Conservation (phyloP, 2,888 invertebrate species). For the Athripsodes cinereus region DNA sequence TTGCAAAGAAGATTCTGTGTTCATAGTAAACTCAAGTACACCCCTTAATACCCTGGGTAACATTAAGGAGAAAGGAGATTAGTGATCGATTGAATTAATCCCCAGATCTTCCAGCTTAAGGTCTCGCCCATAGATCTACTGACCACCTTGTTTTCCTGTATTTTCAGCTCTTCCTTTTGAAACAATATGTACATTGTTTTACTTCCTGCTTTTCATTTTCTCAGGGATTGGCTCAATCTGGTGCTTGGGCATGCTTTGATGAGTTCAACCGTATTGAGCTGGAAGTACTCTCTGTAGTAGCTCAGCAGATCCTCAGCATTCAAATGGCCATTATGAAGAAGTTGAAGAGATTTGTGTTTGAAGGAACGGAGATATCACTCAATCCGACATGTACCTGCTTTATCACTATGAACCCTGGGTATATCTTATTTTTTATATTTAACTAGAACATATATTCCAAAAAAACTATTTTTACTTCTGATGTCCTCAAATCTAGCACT, state of each 20-base stretch:
- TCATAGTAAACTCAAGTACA: too few relatives aligned
- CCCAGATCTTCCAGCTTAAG: too few relatives aligned
- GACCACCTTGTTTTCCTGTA: too few relatives aligned
- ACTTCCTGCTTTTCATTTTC: not conserved
- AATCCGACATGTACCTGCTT: conserved; percentile 86
- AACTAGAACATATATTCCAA: too few relatives aligned
- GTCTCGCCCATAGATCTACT: too few relatives aligned
- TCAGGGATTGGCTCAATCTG: conserved; percentile 81
- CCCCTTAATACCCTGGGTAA: too few relatives aligned
- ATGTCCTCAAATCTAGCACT: too few relatives aligned
- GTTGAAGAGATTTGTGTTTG: conserved; percentile 78
- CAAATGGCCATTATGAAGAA: conserved; percentile 78
- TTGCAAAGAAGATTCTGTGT: conserved; percentile 3
- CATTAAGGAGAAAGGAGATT: too few relatives aligned
- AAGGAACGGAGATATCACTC: conserved; percentile 83
- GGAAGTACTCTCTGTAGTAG: conserved; percentile 88
- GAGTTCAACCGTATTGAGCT: conserved; percentile 92
- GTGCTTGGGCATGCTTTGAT: conserved; percentile 93
- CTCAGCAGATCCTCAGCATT: conserved; percentile 89
- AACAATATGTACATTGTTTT: too few relatives aligned
- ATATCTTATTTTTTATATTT: conserved; percentile 25
- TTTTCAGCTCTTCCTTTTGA: too few relatives aligned
- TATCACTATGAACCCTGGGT: conserved; percentile 94
- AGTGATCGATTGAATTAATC: too few relatives aligned
- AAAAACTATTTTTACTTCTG: too few relatives aligned